Conservation (phyloP, 2,113 vertebrate species). For the Leucopternis melanops region DNA sequence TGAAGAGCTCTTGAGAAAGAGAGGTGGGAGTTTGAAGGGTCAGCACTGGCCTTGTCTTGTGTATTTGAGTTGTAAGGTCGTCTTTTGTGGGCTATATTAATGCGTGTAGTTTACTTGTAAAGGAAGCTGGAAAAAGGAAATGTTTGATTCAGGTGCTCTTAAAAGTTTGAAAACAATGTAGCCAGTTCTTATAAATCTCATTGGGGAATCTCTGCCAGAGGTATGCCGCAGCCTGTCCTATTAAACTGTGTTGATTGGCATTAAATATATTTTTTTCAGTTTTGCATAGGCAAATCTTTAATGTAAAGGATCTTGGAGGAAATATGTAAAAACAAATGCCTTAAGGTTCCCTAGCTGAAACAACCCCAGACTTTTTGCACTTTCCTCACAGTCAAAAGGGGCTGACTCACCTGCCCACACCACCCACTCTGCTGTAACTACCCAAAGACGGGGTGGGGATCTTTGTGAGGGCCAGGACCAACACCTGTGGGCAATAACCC, state of each 20-base stretch:
- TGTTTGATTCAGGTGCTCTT: background rate
- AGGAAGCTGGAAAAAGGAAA: background rate
- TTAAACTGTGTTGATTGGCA: background rate
- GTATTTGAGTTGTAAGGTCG: background rate
- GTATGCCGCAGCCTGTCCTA: background rate
- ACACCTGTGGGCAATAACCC: background rate
- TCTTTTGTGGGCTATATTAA: background rate
- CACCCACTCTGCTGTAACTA: background rate
- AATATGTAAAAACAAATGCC: background rate
- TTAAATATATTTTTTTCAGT: background rate
- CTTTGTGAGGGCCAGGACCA: fast-evolving
- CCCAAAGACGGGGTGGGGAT: background rate
- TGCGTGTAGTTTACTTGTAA: background rate
- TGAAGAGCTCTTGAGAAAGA: background rate
- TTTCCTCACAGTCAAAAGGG: background rate
- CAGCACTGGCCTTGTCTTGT: background rate
- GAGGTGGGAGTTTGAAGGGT: background rate
- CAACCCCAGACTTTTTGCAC: background rate
- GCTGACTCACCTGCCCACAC: background rate
- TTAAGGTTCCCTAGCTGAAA: background rate
- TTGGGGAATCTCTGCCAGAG: background rate
- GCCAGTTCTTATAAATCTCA: background rate
- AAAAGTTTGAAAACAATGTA: background rate
- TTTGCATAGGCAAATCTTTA: background rate
- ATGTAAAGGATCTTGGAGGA: background rate